Evolutionary conservation across 2,113 vertebrate species (phyloP).

Genomic region (Seriola dumerili): DNA sequence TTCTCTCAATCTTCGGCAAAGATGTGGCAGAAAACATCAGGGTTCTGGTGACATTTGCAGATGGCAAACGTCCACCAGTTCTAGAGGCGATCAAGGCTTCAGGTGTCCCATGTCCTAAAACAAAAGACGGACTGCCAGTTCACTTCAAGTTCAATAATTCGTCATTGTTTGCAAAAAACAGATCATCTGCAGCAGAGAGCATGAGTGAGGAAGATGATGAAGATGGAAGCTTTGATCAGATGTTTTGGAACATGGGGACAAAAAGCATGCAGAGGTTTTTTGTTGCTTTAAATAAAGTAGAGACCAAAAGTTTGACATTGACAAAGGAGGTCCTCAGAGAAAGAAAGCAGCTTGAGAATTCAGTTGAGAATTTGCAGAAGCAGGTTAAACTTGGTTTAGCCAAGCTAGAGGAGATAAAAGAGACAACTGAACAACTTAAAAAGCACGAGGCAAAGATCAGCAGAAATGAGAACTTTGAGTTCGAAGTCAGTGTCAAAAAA

Average conservation of each 20-base stretch:
- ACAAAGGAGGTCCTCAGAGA: neutral
- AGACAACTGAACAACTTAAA: too few species aligned
- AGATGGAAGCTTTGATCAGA: neutral
- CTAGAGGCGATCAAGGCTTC: constrained; percentile 54
- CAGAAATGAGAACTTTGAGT: too few species aligned
- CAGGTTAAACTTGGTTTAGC: too few species aligned
- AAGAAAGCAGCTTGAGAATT: too few species aligned
- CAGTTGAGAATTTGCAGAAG: too few species aligned
- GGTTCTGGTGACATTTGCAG: constrained; percentile 73
- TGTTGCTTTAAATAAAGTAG: neutral
- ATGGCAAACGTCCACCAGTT: constrained; percentile 57
- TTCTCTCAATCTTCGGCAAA: constrained; percentile 74
- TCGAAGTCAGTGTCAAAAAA: too few species aligned
- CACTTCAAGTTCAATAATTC: constrained; percentile 80
- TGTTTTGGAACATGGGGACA: constrained; percentile 59
- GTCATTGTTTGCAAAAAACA: constrained; percentile 53
- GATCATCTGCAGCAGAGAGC: neutral
- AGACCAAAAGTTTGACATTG: neutral
- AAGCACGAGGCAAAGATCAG: too few species aligned
- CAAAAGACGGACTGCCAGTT: constrained; percentile 25
- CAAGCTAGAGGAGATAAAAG: too few species aligned
- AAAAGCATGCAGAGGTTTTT: constrained; percentile 53
- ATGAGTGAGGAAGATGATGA: too few species aligned
- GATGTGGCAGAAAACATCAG: constrained; percentile 70
- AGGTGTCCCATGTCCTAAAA: constrained; percentile 58